Base-by-base conservation (phyloP, 2,888 invertebrate species). In the Mechanitis messenoides region DNA sequence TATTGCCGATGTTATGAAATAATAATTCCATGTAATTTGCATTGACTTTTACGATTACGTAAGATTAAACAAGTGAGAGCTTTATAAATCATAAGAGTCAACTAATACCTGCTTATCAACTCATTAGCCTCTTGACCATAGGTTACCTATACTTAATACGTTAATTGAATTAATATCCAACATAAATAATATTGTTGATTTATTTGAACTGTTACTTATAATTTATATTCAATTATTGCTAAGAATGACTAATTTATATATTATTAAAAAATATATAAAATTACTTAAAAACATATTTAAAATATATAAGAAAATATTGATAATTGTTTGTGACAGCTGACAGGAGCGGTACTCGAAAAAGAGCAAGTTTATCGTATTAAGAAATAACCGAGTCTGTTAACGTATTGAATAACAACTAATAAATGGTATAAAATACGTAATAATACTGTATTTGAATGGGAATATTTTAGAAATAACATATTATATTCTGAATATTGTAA, bases 281-380 rank as follows among this genome's bases (percentile, higher is more conserved):
- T 20, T 20, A 20, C 20, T 20, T 20, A 20, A 20, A 20, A 20
- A 20, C 20, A 20, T 20, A 20, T n/a, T 20, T 3, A 11, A 11
- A 50, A 31, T 31, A n/a, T 11, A 31, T 31, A 31, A 50, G 31
- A n/a, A 31, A 31, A 31, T 31, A 50, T 31, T 9, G 31, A 55
- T 50, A 50, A 50, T 50, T 58, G 68, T 67, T 68, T 45, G 42
- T 60, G 60, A 67, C 35, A 63, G 45, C 69, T 68, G 68, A 45
- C 53, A 66, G 56, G 56, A 66, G 68, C 62, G 68, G 68, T 59
- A 64, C 62, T 64, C 61, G 55, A 68, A 66, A 68, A 60, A 62
- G 68, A 63, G 57, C 59, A 68, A 62, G 60, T 64, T 64, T 66
- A 68, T 68, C 68, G 59, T 60, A 66, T 66, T 68, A 66, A 66